A percentile compares a stretch with the other conserved stretches of the same genome.
phyloP scores from a whole-genome alignment of 2,113 vertebrate genomes.

The Peromyscus polionotus region DNA sequence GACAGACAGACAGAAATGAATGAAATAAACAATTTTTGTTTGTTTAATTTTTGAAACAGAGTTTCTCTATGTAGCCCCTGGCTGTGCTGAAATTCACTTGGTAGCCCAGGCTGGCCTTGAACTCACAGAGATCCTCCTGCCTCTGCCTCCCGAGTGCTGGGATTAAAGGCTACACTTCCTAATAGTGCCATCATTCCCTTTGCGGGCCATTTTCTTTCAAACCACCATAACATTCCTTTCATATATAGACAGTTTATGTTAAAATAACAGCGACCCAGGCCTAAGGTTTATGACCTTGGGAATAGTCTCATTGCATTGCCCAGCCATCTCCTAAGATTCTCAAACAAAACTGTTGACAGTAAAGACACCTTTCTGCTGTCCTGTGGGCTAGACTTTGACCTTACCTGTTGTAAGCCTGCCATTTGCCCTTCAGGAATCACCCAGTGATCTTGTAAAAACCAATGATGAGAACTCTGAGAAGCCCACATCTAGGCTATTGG shows the following conservation, averaged over 20 bases:
- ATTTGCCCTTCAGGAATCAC: neutral
- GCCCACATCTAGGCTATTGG: neutral
- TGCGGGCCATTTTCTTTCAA: neutral
- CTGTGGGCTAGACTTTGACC: neutral
- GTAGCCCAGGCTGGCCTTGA: too few relatives aligned
- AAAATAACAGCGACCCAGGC: neutral
- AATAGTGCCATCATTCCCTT: neutral
- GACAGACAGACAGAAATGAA: too few relatives aligned
- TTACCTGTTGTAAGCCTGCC: neutral
- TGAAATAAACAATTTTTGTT: too few relatives aligned
- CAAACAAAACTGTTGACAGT: neutral
- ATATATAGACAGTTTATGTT: neutral
- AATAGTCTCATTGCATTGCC: too few relatives aligned
- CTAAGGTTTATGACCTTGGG: neutral
- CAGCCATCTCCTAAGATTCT: neutral
- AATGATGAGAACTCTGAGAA: neutral
- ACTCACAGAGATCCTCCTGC: too few relatives aligned
- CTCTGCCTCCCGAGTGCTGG: too few relatives aligned
- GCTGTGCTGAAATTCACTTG: too few relatives aligned
- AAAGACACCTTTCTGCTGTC: neutral
- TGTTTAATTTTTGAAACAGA: too few relatives aligned
- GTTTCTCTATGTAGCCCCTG: too few relatives aligned
- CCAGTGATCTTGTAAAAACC: neutral
- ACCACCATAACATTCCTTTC: neutral
- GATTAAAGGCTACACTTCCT: neutral